A percentile compares a stretch with the other conserved stretches of the same genome.
These are phyloP conservation scores for Dusona sp. DNA, from an alignment of 2,888 invertebrate genomes.

Conservation along the genomic window DNA sequence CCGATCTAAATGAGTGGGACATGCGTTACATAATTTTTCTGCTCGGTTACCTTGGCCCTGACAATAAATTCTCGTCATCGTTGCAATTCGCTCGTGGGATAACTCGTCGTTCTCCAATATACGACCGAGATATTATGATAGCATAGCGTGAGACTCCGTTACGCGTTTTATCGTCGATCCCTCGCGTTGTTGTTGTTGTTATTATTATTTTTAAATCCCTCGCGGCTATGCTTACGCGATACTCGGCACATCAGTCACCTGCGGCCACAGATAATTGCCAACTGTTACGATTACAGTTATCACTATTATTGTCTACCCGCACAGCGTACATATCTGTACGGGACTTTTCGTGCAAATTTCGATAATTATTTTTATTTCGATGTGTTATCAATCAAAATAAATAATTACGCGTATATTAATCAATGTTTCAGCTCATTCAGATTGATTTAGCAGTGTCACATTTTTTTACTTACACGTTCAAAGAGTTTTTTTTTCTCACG, in stretches of 20 bases:
- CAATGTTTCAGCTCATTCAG: background rate
- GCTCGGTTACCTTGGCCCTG: slow-evolving; percentile 62
- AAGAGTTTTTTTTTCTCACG: background rate
- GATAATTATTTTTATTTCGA: background rate
- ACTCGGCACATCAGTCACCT: slow-evolving; percentile 51
- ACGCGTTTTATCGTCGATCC: slow-evolving; percentile 41
- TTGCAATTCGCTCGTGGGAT: slow-evolving; percentile 33
- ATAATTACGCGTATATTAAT: background rate
- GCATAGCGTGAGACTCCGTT: slow-evolving; percentile 27
- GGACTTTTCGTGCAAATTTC: slow-evolving; percentile 1
- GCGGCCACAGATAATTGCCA: slow-evolving; percentile 49
- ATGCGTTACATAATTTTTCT: slow-evolving; percentile 37
- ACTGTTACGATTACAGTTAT: slow-evolving; percentile 12
- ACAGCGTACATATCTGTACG: background rate
- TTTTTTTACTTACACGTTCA: background rate
- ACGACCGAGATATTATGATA: slow-evolving; percentile 3
- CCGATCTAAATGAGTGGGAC: slow-evolving; percentile 10
- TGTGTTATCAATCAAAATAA: background rate
- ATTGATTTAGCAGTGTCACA: background rate
- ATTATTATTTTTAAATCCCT: slow-evolving; percentile 3
- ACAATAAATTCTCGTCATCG: slow-evolving; percentile 54
- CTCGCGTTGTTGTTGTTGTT: background rate
- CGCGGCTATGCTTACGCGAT: slow-evolving; percentile 22
- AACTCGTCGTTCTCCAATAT: slow-evolving; percentile 2
- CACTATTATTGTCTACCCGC: background rate